Evolutionary conservation across 2,888 invertebrate genomes (phyloP).

Genomic region (Agrenia bidenticulata): DNA sequence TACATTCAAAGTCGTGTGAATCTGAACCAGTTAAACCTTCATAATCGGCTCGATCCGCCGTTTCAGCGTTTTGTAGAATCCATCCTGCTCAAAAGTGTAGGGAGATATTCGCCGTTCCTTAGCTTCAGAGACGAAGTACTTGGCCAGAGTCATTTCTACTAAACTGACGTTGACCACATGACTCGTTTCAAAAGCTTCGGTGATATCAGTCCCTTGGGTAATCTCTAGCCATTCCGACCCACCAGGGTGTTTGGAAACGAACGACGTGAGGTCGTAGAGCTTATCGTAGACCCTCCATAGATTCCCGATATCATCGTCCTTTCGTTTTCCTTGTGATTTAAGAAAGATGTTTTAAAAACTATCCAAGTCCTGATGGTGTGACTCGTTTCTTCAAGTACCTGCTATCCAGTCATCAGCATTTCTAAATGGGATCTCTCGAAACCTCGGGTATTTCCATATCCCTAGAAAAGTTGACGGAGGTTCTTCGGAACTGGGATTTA

Average conservation of each 20-base stretch:
- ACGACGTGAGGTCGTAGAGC: conserved; percentile 81
- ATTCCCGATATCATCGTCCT: conserved; percentile 72
- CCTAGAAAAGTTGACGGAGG: conserved; percentile 54
- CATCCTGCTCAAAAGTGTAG: conserved; percentile 53
- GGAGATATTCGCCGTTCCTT: conserved; percentile 51
- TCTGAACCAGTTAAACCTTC: conserved; percentile 24
- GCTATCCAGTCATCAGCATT: conserved; percentile 64
- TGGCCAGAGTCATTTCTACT: conserved; percentile 44
- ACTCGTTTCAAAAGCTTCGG: conserved; percentile 55
- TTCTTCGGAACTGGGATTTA: no score
- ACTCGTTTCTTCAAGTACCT: conserved; percentile 52
- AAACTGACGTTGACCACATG: conserved; percentile 50
- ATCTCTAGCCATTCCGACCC: conserved; percentile 70
- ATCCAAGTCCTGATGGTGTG: not conserved
- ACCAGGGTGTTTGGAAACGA: conserved; percentile 80
- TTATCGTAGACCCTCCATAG: conserved; percentile 74
- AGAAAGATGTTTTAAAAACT: not conserved
- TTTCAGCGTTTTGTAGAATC: conserved; percentile 53
- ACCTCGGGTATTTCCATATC: conserved; percentile 60
- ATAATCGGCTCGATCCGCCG: conserved; percentile 42
- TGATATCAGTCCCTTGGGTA: conserved; percentile 55
- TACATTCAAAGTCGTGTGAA: not conserved
- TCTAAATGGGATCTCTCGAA: conserved; percentile 59
- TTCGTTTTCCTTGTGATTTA: conserved; percentile 59
- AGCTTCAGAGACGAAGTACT: conserved; percentile 49